Percentiles rank a stretch among this genome's conserved stretches.
Conservation (phyloP, 2,888 invertebrate genomes). For the Scaptomyza tumidula region DNA sequence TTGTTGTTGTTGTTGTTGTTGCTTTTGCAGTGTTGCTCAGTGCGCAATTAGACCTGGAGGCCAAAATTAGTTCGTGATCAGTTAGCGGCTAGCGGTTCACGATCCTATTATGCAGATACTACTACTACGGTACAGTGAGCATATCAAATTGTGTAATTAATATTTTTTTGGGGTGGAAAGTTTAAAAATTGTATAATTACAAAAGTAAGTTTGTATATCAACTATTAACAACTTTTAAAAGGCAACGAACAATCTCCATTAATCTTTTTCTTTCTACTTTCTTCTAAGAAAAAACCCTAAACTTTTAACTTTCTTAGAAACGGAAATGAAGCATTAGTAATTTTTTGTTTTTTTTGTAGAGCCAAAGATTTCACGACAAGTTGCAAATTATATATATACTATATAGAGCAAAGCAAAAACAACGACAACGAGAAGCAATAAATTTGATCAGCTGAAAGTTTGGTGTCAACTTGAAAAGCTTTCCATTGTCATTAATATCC, state of each 20-base stretch:
- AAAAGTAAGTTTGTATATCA: background rate
- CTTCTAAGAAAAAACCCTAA: background rate
- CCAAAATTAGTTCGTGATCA: conserved; percentile 65
- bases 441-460: conserved; percentile 56
- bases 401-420: conserved; percentile 3
- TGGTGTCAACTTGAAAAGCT: conserved; percentile 60
- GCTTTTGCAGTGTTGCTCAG: background rate
- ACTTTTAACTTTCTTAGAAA: background rate
- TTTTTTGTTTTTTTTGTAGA: conserved; percentile 7
- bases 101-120: conserved; percentile 42
- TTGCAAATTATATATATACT: background rate
- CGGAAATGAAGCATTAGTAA: conserved; percentile 15
- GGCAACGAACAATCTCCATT: too few species aligned
- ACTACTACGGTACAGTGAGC: background rate
- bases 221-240: too few species aligned
- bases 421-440: background rate
- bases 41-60: conserved; percentile 60
- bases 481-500: conserved; percentile 61
- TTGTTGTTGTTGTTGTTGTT: background rate
- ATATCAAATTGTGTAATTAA: conserved; percentile 11
- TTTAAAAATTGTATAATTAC: background rate
- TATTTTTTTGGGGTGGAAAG: background rate
- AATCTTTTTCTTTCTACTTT: background rate
- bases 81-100: conserved; percentile 61
- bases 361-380: conserved; percentile 4